Percentiles rank a stretch among this genome's conserved stretches.
Conservation (phyloP, 2,888 invertebrate species). For the Nomada fabriciana region DNA sequence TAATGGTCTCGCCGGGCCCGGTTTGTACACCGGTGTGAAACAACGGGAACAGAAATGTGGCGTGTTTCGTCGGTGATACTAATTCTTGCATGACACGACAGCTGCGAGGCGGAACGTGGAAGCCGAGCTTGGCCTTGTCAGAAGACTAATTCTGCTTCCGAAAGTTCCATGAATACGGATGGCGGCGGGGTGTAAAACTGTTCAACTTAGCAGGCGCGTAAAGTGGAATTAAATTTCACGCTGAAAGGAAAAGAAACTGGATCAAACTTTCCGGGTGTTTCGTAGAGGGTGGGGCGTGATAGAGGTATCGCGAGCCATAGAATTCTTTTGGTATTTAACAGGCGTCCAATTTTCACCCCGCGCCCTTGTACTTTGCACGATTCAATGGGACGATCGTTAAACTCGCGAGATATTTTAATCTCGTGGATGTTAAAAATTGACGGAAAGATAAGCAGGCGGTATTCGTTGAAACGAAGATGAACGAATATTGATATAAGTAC, state of each 20-base stretch:
- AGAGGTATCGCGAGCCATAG: not conserved
- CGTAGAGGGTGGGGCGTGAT: not conserved
- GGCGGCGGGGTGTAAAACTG: conserved; percentile 34
- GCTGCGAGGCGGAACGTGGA: conserved; percentile 42
- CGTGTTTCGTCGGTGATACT: conserved; percentile 60
- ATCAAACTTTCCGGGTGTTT: conserved; percentile 19
- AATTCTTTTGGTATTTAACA: conserved; percentile 14
- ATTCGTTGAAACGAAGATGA: not conserved
- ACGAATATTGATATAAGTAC: not conserved
- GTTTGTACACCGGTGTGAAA: conserved; percentile 42
- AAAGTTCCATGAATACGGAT: conserved; percentile 45
- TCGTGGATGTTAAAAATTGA: not conserved
- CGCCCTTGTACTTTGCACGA: conserved; percentile 4
- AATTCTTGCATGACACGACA: conserved; percentile 53
- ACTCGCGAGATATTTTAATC: not conserved
- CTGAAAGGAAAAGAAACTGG: conserved; percentile 24
- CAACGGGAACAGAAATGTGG: conserved; percentile 65
- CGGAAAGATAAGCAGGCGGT: not conserved
- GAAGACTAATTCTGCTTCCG: conserved; percentile 56
- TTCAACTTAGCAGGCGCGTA: conserved; percentile 25
- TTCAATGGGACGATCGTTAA: not conserved
- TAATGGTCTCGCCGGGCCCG: conserved; percentile 51
- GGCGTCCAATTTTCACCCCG: not conserved
- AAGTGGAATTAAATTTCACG: conserved; percentile 43
- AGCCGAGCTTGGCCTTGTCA: conserved; percentile 41